These are phyloP conservation scores for Bambusicola thoracicus DNA, from an alignment of 2,113 vertebrate species.

Conservation along the genomic window DNA sequence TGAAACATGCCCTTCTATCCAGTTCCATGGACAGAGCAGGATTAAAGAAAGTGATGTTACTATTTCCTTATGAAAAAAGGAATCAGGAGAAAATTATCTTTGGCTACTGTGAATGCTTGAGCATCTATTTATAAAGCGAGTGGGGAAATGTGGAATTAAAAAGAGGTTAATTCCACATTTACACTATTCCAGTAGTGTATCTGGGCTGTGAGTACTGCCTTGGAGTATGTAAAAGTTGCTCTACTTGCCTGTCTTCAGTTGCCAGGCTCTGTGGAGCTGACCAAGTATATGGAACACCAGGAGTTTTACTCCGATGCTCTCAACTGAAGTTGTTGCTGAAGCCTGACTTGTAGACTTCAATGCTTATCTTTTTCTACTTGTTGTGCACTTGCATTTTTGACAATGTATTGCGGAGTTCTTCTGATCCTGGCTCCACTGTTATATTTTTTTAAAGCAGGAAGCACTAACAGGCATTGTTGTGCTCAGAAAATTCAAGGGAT, in stretches of 20 bases:
- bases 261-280: not conserved
- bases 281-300: fast-evolving
- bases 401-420: not conserved
- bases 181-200: not conserved
- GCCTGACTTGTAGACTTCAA: no score
- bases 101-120: not conserved
- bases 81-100: not conserved
- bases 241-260: not conserved
- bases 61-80: not conserved
- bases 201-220: no score
- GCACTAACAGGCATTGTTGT: fast-evolving
- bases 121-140: not conserved
- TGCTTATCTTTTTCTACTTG: not conserved
- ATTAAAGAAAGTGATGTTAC: not conserved
- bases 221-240: fast-evolving
- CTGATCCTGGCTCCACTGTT: not conserved
- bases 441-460: no score
- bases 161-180: no score
- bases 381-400: not conserved
- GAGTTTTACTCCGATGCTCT: not conserved
- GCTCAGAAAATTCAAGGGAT: not conserved
- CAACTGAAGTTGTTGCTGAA: no score
- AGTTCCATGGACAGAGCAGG: not conserved
- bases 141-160: not conserved
- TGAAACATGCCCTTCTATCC: not conserved